Evolutionary conservation across 2,797 vertebrate genomes (phyloP).

Genomic region (Platyrinchus mystaceus): DNA sequence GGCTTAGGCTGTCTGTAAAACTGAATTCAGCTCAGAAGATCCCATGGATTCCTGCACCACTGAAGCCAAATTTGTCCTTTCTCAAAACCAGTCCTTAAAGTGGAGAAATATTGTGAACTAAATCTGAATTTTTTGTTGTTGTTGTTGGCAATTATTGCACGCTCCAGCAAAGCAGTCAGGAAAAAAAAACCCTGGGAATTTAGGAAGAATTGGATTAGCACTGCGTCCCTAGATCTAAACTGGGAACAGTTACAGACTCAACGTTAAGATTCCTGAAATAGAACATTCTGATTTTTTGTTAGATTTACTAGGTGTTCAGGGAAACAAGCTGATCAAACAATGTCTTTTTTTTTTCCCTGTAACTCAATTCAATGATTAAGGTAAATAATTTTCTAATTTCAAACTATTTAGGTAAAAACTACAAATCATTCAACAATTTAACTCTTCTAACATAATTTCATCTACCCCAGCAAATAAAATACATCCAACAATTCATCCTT

Average conservation of each 20-base stretch:
- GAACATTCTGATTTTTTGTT: not conserved
- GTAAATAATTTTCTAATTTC: not conserved
- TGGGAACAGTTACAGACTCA: not conserved
- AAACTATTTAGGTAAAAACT: not conserved
- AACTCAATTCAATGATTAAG: not conserved
- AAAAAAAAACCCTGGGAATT: not conserved
- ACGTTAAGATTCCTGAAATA: not conserved
- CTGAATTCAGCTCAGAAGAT: not conserved
- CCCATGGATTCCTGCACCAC: not conserved
- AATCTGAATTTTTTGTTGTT: not conserved
- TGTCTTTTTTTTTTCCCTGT: fast-evolving
- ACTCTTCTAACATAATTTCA: not conserved
- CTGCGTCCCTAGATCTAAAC: fast-evolving
- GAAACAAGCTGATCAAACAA: not conserved
- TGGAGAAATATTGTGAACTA: not conserved
- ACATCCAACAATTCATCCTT: not conserved
- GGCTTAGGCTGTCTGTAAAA: not conserved
- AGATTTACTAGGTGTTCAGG: not conserved
- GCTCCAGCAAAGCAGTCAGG: not conserved
- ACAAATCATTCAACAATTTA: not conserved
- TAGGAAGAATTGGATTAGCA: not conserved
- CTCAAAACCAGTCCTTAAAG: not conserved
- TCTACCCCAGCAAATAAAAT: not conserved
- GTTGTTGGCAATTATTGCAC: not conserved
- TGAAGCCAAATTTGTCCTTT: not conserved